phyloP scores from a whole-genome alignment of 2,113 vertebrate genomes.

The rat (Rattus norvegicus) region GRCr8 NC_086027.1:32699001-32699500 shows the following conservation, averaged over 20 bases:
- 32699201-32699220: slow-evolving; percentile 46
- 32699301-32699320: background rate
- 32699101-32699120: slow-evolving; percentile 75
- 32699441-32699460: slow-evolving; percentile 19
- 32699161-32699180: slow-evolving; percentile 70
- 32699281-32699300: slow-evolving; percentile 24
- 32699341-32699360: slow-evolving; percentile 19
- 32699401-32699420: slow-evolving; percentile 20
- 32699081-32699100: slow-evolving; percentile 65
- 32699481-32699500: slow-evolving; percentile 27
- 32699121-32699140: slow-evolving; percentile 71
- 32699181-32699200: slow-evolving; percentile 64
- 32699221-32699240: slow-evolving; percentile 19
- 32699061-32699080: slow-evolving; percentile 63
- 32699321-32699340: background rate
- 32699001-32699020: slow-evolving; percentile 45
- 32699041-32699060: slow-evolving; percentile 55
- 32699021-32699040: slow-evolving; percentile 43
- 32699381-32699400: slow-evolving; percentile 42
- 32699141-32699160: slow-evolving; percentile 66
- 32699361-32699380: slow-evolving; percentile 16
- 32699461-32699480: background rate
- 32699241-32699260: background rate
- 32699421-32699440: slow-evolving; percentile 48
- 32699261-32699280: background rate